Conservation (phyloP, 2,888 invertebrate genomes). For the Dorcus hopei region DNA sequence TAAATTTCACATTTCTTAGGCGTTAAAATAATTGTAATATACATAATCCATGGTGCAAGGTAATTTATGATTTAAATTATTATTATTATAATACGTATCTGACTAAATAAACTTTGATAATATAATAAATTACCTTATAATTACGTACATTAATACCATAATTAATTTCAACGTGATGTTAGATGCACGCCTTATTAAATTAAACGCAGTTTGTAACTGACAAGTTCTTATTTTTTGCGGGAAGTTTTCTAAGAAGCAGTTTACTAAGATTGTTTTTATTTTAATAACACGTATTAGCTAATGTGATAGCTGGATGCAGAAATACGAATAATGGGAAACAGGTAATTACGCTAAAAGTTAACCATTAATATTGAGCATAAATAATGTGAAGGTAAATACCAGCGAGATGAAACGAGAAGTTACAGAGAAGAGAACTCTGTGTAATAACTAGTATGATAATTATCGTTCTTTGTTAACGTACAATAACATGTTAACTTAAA, state of each 20-base stretch:
- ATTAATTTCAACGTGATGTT: constrained; percentile 13
- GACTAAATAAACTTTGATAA: background rate
- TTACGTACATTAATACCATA: constrained; percentile 17
- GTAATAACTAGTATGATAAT: too few species aligned
- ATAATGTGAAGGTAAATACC: background rate
- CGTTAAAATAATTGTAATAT: too few species aligned
- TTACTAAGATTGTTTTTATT: background rate
- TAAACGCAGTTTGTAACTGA: constrained; percentile 2
- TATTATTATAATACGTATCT: too few species aligned
- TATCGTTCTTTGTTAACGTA: too few species aligned
- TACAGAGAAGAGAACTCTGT: too few species aligned
- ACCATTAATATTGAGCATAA: constrained; percentile 1
- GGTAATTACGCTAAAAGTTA: constrained; percentile 6
- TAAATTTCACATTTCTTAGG: too few species aligned
- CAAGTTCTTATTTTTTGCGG: background rate
- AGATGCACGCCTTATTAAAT: constrained; percentile 5
- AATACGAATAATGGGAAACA: constrained; percentile 2
- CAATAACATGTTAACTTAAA: too few species aligned
- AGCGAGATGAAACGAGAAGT: too few species aligned
- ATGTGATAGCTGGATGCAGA: constrained; percentile 1
- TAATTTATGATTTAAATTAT: too few species aligned
- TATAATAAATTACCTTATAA: constrained; percentile 15
- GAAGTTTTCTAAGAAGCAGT: background rate
- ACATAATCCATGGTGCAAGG: too few species aligned
- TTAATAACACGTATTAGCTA: constrained; percentile 6